phyloP scores from a whole-genome alignment of 2,113 vertebrate genomes.

The Toxostoma redivivum region DNA sequence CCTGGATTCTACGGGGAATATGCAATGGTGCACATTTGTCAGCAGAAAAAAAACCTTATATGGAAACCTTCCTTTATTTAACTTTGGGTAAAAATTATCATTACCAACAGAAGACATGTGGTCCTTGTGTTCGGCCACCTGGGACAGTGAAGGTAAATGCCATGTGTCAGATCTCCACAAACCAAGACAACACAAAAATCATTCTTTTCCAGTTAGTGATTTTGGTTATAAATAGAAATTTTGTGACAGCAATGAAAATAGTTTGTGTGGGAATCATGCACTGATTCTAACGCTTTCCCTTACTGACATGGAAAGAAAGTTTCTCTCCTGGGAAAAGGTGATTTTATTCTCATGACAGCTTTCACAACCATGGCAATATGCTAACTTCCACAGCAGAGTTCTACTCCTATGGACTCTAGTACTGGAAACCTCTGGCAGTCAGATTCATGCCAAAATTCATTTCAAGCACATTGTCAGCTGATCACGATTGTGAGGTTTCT shows the following conservation, averaged over 20 bases:
- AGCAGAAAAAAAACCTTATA: neutral
- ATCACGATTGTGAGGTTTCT: neutral
- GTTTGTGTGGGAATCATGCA: constrained; percentile 4
- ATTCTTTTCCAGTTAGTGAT: neutral
- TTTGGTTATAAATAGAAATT: constrained; percentile 2
- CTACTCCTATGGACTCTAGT: neutral
- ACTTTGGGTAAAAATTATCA: neutral
- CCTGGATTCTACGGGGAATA: neutral
- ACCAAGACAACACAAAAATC: neutral
- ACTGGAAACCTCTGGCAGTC: neutral
- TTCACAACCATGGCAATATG: neutral
- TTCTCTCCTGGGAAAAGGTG: neutral
- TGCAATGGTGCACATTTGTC: neutral
- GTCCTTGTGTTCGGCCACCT: neutral
- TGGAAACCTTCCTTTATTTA: neutral
- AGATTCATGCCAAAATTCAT: neutral
- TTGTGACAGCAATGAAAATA: neutral
- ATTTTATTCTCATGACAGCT: neutral
- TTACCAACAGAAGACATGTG: neutral
- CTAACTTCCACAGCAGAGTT: neutral
- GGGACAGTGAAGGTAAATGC: neutral
- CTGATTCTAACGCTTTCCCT: neutral
- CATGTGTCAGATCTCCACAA: neutral
- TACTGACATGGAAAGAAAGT: neutral
- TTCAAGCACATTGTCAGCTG: neutral